phyloP scores from a whole-genome alignment of 2,113 vertebrate genomes.

The Limnothrissa miodon region DNA sequence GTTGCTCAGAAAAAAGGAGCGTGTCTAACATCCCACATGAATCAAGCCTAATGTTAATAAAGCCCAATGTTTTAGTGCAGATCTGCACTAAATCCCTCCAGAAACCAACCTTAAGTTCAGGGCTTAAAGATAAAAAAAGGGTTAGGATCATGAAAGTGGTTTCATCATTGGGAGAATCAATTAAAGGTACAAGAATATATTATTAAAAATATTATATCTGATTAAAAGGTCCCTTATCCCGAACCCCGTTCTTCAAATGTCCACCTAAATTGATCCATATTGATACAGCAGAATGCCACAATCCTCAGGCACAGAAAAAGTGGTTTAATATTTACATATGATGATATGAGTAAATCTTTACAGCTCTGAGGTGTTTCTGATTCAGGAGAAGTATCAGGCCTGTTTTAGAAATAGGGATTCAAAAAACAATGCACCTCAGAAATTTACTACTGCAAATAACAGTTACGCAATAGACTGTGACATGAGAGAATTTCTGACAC shows the following conservation, averaged over 20 bases:
- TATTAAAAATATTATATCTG: too few relatives aligned
- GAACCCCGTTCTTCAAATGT: too few relatives aligned
- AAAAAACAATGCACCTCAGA: constrained; percentile 2
- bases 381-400: neutral
- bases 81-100: too few relatives aligned
- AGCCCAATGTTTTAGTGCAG: too few relatives aligned
- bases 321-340: neutral
- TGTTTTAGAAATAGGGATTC: neutral
- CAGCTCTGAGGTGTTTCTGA: neutral
- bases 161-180: neutral
- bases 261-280: too few relatives aligned
- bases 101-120: too few relatives aligned
- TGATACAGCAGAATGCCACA: neutral
- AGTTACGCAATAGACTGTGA: neutral
- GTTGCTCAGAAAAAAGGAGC: too few relatives aligned
- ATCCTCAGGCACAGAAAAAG: neutral
- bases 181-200: too few relatives aligned
- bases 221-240: too few relatives aligned
- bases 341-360: neutral
- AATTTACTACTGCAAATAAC: neutral
- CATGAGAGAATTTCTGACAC: neutral
- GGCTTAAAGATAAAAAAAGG: neutral
- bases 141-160: neutral
- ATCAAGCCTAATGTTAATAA: too few relatives aligned
- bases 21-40: too few relatives aligned